Percentiles rank a stretch among this genome's conserved stretches.
Evolutionary conservation across 2,797 vertebrate species (phyloP).

Genomic region (Muscicapa striata): DNA sequence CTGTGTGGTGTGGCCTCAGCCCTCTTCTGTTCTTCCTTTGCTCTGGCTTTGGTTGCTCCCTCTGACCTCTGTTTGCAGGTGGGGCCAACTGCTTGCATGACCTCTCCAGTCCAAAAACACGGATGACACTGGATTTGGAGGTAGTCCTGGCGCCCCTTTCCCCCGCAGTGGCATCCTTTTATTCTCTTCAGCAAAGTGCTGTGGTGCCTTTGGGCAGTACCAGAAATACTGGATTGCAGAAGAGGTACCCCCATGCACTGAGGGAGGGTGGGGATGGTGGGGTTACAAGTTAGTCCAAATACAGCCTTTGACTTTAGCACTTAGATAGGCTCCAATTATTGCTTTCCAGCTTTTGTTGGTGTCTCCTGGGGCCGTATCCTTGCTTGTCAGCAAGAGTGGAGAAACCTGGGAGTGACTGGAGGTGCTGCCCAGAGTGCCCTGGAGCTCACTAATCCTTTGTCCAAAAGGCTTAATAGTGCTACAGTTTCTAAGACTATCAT

Average conservation of each 20-base stretch:
- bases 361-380: not conserved
- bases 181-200: not conserved
- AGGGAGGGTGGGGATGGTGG: not conserved
- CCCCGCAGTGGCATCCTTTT: accelerated
- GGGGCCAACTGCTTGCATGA: not conserved
- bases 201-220: accelerated
- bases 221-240: not conserved
- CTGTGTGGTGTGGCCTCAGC: not conserved
- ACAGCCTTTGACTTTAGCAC: not conserved
- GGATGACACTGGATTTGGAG: not conserved
- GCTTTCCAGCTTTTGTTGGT: not conserved
- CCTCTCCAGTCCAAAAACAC: not conserved
- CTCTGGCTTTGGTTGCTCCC: not conserved
- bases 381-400: not conserved
- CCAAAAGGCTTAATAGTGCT: not conserved
- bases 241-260: accelerated
- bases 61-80: not conserved
- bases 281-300: not conserved
- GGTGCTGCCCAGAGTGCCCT: not conserved
- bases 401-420: not conserved
- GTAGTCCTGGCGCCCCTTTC: not conserved
- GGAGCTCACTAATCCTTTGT: not conserved
- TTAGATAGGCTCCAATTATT: not conserved
- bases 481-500: not conserved
- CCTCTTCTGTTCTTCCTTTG: not conserved